Base-by-base conservation (phyloP, 2,797 vertebrate species). In the Botia kubotai region DNA sequence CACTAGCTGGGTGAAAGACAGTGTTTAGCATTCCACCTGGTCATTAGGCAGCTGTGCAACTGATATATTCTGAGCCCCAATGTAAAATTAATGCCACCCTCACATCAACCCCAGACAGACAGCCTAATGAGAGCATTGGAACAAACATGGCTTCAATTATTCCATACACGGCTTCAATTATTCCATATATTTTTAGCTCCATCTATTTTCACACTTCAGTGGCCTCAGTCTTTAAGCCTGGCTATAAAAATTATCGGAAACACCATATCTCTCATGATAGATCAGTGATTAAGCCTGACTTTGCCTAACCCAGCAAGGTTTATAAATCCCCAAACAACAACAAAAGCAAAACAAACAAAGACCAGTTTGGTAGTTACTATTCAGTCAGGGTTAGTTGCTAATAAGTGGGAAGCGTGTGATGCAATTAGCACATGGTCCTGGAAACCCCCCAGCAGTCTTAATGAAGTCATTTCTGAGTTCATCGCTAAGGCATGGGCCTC, bases 41-140 rank as follows among this genome's bases (percentile, higher is more conserved):
- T 83, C 75, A 79, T 83, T 79, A 83, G 69, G 77, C 76, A 83
- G 76, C 81, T 74, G 77, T 63, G 82, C 39, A 69, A 52, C 65
- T 55, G 82, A 83, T 79, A 69, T 70, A 75, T 79, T 75, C 76
- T 62, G 55, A 60, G 46, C 23, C 43, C 63, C 39, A 60, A 79
- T 79, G 71, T 79, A 75, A 83, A 83, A 83, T 70, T 70, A 79
- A 79, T 75, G 55, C 66, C 76, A 74, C 72, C 55, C 76, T 63
- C 65, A 57, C 69, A 75, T 62, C 46, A 79, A 36, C 52, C 71
- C 67, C 17, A 80, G 72, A 80, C 79, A 74, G 79, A 79, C 69
- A 79, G 72, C 39, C 76, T 83, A 79, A 79, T 74, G 78, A 76
- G 60, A 33, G 77, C 78, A 75, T 33, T 67, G 77, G 67, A 71